Conservation (phyloP, 2,113 vertebrate species). For the Perccottus glenii region DNA sequence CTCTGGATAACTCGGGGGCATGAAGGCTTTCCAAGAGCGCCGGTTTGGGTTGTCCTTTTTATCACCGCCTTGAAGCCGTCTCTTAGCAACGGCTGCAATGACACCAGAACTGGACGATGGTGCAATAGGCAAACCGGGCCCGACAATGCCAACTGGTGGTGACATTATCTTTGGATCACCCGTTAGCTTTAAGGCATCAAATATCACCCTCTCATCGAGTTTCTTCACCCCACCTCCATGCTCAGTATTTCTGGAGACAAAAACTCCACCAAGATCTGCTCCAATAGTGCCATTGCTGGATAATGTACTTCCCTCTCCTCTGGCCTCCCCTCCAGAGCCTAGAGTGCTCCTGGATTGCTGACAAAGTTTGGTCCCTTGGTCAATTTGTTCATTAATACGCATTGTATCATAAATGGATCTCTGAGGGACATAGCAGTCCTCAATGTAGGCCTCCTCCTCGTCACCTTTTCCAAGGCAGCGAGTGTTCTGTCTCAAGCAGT, state of each 20-base stretch:
- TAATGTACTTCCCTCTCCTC: constrained; percentile 87
- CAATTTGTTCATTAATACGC: constrained; percentile 99
- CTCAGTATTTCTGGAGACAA: constrained; percentile 79
- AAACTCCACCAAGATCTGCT: constrained; percentile 79
- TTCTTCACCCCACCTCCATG: constrained; percentile 80
- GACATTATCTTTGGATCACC: constrained; percentile 86
- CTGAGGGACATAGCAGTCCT: constrained; percentile 99
- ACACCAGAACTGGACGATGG: constrained; percentile 69
- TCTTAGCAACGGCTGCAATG: constrained; percentile 84
- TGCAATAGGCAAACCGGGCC: constrained; percentile 63
- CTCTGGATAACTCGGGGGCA: constrained; percentile 94
- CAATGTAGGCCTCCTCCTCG: constrained; percentile 97
- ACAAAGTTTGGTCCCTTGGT: constrained; percentile 93
- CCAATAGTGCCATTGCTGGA: constrained; percentile 96
- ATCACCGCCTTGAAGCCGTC: constrained; percentile 84
- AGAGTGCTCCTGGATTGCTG: constrained; percentile 93
- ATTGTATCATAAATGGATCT: constrained; percentile 98
- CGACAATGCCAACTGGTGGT: constrained; percentile 60
- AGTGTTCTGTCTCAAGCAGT: constrained; percentile 96
- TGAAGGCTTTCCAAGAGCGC: constrained; percentile 96
- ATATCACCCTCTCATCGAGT: constrained; percentile 95
- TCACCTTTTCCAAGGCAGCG: constrained; percentile 95
- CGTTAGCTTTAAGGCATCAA: constrained; percentile 94
- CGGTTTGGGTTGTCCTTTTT: constrained; percentile 93
- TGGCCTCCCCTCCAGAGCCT: constrained; percentile 80